phyloP scores from a whole-genome alignment of 2,888 invertebrate species.

The Spodoptera picta region DNA sequence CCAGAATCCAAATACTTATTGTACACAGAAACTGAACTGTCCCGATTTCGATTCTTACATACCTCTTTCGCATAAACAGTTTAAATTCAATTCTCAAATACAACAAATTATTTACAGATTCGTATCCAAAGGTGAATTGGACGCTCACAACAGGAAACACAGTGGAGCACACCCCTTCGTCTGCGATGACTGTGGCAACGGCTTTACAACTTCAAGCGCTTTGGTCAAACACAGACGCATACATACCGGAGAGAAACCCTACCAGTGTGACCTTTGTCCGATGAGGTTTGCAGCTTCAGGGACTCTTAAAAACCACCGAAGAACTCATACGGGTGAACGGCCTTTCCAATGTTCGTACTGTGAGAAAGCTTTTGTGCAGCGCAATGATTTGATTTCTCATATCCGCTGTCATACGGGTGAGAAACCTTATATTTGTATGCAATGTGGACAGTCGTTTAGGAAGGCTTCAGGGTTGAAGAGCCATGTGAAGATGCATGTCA shows the following conservation, averaged over 20 bases:
- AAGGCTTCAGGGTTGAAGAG: constrained; percentile 85
- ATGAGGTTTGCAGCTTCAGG: constrained; percentile 88
- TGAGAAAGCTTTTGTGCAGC: constrained; percentile 88
- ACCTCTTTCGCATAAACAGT: too few relatives aligned
- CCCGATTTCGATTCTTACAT: too few relatives aligned
- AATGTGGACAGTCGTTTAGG: constrained; percentile 86
- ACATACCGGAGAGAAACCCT: constrained; percentile 89
- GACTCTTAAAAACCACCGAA: constrained; percentile 87
- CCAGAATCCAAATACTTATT: too few relatives aligned
- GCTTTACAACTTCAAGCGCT: constrained; percentile 89
- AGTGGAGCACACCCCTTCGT: constrained; percentile 89
- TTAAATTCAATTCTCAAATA: too few relatives aligned
- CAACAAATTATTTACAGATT: constrained; percentile 68
- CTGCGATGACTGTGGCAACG: constrained; percentile 86
- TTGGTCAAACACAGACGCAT: constrained; percentile 88
- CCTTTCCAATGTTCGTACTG: constrained; percentile 88
- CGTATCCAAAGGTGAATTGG: constrained; percentile 87
- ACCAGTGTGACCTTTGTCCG: constrained; percentile 88
- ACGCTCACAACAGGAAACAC: constrained; percentile 88
- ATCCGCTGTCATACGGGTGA: constrained; percentile 88
- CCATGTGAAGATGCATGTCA: constrained; percentile 82
- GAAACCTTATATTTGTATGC: constrained; percentile 79
- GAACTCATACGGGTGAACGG: constrained; percentile 89
- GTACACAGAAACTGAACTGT: too few relatives aligned
- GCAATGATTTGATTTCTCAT: constrained; percentile 88